Conservation (phyloP, 2,888 invertebrate species). For the Melinaea menophilus region DNA sequence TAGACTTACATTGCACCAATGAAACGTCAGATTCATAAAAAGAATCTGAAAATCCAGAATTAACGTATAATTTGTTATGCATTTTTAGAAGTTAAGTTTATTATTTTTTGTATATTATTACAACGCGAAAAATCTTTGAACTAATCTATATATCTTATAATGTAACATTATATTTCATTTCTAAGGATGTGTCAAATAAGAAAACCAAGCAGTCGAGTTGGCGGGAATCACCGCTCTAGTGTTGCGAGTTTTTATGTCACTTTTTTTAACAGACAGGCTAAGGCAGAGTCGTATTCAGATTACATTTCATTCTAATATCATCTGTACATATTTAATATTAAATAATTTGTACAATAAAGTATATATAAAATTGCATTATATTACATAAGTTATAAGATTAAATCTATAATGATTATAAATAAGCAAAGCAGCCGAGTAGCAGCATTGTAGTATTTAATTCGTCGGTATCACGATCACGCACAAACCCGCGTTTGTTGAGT, state of each 20-base stretch:
- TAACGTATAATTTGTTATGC: too few species aligned
- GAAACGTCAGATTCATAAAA: too few species aligned
- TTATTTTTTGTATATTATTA: too few species aligned
- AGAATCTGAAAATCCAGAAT: too few species aligned
- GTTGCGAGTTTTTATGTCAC: conserved; percentile 46
- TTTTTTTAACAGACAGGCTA: conserved; percentile 65
- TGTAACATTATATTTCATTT: background rate
- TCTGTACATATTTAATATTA: background rate
- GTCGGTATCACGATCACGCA: conserved; percentile 67
- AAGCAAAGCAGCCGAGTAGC: conserved; percentile 43
- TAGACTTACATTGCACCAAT: too few species aligned
- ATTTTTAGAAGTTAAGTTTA: too few species aligned
- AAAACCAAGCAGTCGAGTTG: conserved; percentile 51
- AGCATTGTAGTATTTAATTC: conserved; percentile 68
- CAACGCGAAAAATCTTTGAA: too few species aligned
- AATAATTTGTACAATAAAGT: conserved; percentile 4
- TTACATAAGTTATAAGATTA: conserved; percentile 29
- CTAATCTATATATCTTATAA: background rate
- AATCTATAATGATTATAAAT: conserved; percentile 42
- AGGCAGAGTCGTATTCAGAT: conserved; percentile 53
- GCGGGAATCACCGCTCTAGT: conserved; percentile 56
- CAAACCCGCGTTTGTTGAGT: conserved; percentile 70
- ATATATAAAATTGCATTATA: conserved; percentile 8
- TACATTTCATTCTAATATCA: background rate
- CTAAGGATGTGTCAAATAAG: conserved; percentile 21